A percentile compares a stretch with the other conserved stretches of the same genome.
phyloP scores from a whole-genome alignment of 2,797 vertebrate genomes.

The Kryptolebias ocellatus region DNA sequence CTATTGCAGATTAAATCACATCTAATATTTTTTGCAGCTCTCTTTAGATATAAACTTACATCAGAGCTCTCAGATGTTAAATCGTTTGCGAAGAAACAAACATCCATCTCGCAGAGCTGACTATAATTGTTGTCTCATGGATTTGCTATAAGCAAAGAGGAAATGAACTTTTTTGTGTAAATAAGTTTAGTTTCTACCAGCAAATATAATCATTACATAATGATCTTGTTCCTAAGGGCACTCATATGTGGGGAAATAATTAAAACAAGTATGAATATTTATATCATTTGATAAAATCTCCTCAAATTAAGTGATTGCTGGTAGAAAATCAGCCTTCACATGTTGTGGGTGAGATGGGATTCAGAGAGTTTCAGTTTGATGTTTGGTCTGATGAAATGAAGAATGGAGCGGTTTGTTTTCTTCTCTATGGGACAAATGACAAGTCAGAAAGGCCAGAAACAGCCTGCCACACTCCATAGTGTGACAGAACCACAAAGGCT shows the following conservation, averaged over 20 bases:
- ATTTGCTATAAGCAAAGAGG: constrained; percentile 14
- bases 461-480: too few relatives aligned
- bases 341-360: neutral
- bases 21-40: too few relatives aligned
- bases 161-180: constrained; percentile 2
- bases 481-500: too few relatives aligned
- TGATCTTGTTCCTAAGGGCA: constrained; percentile 30
- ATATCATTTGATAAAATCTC: neutral
- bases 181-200: constrained; percentile 16
- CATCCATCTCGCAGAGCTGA: neutral
- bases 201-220: constrained; percentile 30
- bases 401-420: neutral
- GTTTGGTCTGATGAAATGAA: neutral
- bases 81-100: neutral
- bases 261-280: constrained; percentile 46
- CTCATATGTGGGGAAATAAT: constrained; percentile 41
- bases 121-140: constrained; percentile 8
- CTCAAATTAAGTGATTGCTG: constrained; percentile 5
- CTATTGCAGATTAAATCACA: neutral
- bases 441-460: neutral
- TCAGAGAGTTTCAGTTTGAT: constrained; percentile 3
- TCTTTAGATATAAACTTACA: neutral
- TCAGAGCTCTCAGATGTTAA: constrained; percentile 1
- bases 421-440: neutral
- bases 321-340: constrained; percentile 4